Conservation (phyloP, 2,888 invertebrate species). For the Xanthorhoe designata region DNA sequence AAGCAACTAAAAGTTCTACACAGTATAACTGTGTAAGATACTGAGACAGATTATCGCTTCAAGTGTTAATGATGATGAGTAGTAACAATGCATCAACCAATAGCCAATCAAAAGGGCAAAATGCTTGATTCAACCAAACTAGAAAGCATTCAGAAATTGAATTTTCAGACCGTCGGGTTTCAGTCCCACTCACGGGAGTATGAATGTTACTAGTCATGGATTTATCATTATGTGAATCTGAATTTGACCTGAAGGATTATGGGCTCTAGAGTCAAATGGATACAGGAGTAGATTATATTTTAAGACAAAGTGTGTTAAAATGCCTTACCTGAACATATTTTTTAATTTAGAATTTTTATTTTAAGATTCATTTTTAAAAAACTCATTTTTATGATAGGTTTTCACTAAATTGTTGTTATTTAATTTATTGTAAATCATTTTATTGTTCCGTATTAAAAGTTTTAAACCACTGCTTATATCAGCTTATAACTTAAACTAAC, state of each 20-base stretch:
- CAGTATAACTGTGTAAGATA: too few species aligned
- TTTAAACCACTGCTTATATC: too few species aligned
- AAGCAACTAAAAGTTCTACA: too few species aligned
- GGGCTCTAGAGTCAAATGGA: neutral
- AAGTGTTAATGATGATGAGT: neutral
- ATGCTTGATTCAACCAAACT: neutral
- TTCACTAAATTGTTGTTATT: too few species aligned
- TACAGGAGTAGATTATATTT: neutral
- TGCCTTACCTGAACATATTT: neutral
- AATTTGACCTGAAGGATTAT: conserved; percentile 6
- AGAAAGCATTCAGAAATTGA: conserved; percentile 6
- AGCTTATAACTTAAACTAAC: too few species aligned
- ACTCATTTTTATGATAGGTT: too few species aligned
- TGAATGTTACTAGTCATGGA: conserved; percentile 11
- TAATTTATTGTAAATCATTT: too few species aligned
- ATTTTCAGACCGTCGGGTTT: conserved; percentile 8
- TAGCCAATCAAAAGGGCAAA: neutral
- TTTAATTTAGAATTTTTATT: too few species aligned
- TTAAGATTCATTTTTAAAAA: too few species aligned
- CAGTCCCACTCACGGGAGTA: conserved; percentile 1
- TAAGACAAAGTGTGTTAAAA: neutral
- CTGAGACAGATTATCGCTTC: neutral
- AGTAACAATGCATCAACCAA: neutral
- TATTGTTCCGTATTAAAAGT: too few species aligned
- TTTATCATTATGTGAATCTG: neutral